Base-by-base conservation (phyloP, 2,888 invertebrate genomes). In the Lymantria dispar region DNA sequence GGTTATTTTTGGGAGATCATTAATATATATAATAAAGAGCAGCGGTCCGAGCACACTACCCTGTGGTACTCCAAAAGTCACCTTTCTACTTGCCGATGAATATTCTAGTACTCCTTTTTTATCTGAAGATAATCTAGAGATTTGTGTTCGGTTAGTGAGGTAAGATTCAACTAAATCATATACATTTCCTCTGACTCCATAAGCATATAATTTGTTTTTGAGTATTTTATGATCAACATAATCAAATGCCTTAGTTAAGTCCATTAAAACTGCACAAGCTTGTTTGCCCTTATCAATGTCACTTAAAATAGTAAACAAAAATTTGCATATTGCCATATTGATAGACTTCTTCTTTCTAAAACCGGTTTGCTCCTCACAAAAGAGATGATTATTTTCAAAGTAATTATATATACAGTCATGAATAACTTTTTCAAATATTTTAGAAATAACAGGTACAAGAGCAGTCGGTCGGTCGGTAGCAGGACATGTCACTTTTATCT, bases 11-110 rank as follows among this genome's bases (percentile, higher is more conserved):
- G 36, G 47, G 13, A 48, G 12, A 29, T 43, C 29, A 48, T 48
- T 48, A 29, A 48, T 48, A 37, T 48, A 48, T 13, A 48, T 48
- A 38, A 48, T 43, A 30, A 48, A 48, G 22, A 48, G 12, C 13
- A 43, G 38, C 8, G 48, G 48, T 12, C 48, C 48, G 12, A 48
- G 29, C n/a, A 48, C 48, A 38, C 48, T 48, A 14, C 48, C 43
- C 10, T 48, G 48, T 10, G 48, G 48, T 3, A 48, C 48, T 10
- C 48, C 48, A 43, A 29, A 43, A 13, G 11, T 12, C 5, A 43
- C 43, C 15, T 41, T 22, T n/a, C 29, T 22, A 29, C n/a, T 7
- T 3, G 12, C 7, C 22, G 42, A 42, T 3, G 14, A 42, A 29
- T 42, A 29, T 0, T 9, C 11, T n/a, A n/a, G n/a, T n/a, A 42